A percentile compares a stretch with the other conserved stretches of the same genome.
These are phyloP conservation scores for Daubentonia madagascariensis DNA, from an alignment of 2,113 vertebrate genomes.

Conservation along the genomic window DNA sequence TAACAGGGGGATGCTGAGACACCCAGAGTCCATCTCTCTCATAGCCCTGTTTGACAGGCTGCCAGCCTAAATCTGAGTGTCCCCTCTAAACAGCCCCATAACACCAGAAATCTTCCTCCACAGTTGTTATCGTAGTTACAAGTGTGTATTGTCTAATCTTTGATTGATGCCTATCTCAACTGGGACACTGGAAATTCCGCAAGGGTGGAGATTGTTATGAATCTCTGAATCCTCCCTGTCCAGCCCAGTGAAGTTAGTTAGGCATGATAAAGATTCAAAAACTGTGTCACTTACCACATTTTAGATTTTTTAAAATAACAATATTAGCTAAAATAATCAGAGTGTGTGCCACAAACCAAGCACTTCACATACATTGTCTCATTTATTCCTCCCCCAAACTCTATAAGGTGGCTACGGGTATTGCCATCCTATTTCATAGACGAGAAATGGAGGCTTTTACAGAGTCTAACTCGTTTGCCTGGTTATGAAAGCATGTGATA, in stretches of 20 bases:
- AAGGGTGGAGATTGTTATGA: neutral
- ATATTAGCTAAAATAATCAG: neutral
- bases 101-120: neutral
- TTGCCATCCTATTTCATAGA: neutral
- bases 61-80: neutral
- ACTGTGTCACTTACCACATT: neutral
- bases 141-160: neutral
- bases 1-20: neutral
- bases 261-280: neutral
- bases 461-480: neutral
- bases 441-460: neutral
- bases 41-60: neutral
- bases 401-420: neutral
- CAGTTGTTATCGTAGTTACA: fast-evolving
- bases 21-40: fast-evolving
- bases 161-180: neutral
- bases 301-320: neutral
- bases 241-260: neutral
- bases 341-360: neutral
- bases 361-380: neutral
- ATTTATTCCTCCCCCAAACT: neutral
- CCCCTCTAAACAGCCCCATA: fast-evolving
- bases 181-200: neutral
- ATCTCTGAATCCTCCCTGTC: neutral
- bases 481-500: neutral